phyloP scores from a whole-genome alignment of 2,113 vertebrate genomes.

The Mohoua ochrocephala region DNA sequence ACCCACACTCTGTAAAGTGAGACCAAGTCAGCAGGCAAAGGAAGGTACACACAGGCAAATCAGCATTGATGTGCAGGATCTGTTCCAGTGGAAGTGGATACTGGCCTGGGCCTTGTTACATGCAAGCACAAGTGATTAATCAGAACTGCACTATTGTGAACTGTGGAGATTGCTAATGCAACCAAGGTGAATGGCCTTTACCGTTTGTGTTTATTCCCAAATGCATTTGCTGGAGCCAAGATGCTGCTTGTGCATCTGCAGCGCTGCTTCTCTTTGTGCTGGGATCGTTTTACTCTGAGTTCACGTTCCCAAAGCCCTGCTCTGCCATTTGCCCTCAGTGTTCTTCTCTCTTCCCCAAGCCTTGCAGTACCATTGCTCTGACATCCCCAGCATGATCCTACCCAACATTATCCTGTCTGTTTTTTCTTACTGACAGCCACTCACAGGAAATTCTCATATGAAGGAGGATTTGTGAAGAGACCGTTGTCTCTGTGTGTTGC shows the following conservation, averaged over 20 bases:
- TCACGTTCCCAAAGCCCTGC: background rate
- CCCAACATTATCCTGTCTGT: background rate
- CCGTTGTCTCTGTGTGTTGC: background rate
- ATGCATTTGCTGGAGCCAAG: background rate
- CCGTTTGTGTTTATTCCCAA: background rate
- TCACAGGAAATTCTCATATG: conserved; percentile 38
- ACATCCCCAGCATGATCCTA: background rate
- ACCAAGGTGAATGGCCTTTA: background rate
- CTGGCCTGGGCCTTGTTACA: background rate
- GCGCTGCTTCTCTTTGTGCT: background rate
- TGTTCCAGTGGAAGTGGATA: background rate
- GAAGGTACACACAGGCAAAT: background rate
- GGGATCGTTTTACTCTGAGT: background rate
- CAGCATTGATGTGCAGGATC: background rate
- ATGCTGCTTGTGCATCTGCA: background rate
- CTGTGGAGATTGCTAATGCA: background rate
- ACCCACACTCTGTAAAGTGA: background rate
- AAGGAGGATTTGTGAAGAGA: conserved; percentile 49
- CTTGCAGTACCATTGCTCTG: background rate
- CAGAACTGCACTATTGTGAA: background rate
- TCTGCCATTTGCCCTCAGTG: background rate
- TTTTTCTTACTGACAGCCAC: background rate
- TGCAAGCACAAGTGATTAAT: background rate
- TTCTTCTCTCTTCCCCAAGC: background rate
- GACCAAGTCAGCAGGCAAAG: background rate